phyloP scores from a whole-genome alignment of 2,888 invertebrate genomes.

The Scaptomyza cyrtandrae region DNA sequence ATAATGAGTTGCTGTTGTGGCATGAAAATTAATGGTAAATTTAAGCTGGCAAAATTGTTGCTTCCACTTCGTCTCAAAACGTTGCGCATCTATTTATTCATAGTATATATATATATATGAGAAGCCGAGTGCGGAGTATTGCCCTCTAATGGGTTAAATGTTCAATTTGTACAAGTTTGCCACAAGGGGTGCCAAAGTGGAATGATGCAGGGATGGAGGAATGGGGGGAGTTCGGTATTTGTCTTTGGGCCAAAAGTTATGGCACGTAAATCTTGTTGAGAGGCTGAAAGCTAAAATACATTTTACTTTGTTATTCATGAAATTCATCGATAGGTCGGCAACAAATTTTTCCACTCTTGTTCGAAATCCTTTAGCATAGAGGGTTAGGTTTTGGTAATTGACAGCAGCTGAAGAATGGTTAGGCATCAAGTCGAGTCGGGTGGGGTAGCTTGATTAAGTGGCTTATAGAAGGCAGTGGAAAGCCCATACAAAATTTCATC shows the following conservation, averaged over 20 bases:
- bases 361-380: conserved; percentile 51
- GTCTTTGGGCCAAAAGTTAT: conserved; percentile 49
- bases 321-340: conserved; percentile 77
- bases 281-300: conserved; percentile 30
- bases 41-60: conserved; percentile 64
- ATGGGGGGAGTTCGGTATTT: conserved; percentile 4
- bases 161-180: conserved; percentile 71
- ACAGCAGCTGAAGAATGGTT: conserved; percentile 46
- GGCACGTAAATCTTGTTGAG: conserved; percentile 50
- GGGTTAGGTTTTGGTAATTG: conserved; percentile 42
- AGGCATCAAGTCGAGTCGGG: conserved; percentile 1
- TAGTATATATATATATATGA: conserved; percentile 30
- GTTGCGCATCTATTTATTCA: conserved; percentile 62
- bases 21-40: conserved; percentile 76
- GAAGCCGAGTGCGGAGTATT: conserved; percentile 5
- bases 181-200: background rate
- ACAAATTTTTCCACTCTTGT: conserved; percentile 62
- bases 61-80: conserved; percentile 30
- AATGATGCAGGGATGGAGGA: background rate
- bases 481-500: conserved; percentile 33
- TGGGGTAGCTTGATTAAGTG: conserved; percentile 55
- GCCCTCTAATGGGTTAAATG: conserved; percentile 72
- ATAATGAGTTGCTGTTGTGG: conserved; percentile 71
- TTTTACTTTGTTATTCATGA: conserved; percentile 70
- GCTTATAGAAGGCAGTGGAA: conserved; percentile 47